Conservation (phyloP, 2,888 invertebrate genomes). For the Caenorhabditis zanzibari region DNA sequence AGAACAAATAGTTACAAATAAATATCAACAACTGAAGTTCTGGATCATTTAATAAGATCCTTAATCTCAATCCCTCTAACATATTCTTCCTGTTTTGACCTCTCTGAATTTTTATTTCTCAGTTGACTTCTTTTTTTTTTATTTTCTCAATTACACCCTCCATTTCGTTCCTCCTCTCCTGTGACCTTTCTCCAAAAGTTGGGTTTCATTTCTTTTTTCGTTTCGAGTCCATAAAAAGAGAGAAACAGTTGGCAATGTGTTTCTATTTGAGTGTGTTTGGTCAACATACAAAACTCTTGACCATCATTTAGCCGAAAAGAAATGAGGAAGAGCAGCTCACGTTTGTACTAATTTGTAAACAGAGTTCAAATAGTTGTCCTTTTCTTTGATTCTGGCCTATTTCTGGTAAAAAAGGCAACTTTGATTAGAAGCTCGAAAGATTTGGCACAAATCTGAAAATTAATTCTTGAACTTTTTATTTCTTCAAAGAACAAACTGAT, state of each 20-base stretch:
- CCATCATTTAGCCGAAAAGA: conserved; percentile 35
- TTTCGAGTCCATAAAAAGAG: conserved; percentile 49
- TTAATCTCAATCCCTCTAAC: too few relatives aligned
- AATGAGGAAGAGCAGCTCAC: not conserved
- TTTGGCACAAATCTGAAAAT: too few relatives aligned
- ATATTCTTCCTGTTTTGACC: not conserved
- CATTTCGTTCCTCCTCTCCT: not conserved
- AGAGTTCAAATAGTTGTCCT: not conserved
- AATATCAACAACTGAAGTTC: too few relatives aligned
- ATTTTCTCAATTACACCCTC: conserved; percentile 44
- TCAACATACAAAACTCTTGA: conserved; percentile 35
- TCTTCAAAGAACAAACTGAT: not conserved
- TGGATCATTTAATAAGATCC: too few relatives aligned
- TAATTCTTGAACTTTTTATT: too few relatives aligned
- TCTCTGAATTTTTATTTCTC: not conserved
- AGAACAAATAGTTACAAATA: not conserved
- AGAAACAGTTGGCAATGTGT: conserved; percentile 30
- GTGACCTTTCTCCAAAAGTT: conserved; percentile 32
- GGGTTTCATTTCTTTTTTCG: conserved; percentile 6
- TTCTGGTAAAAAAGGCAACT: not conserved
- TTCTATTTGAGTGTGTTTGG: conserved; percentile 42
- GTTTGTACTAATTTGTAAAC: not conserved
- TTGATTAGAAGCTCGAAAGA: too few relatives aligned
- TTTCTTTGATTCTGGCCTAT: not conserved
- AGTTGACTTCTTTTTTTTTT: not conserved